A percentile compares a stretch with the other conserved stretches of the same genome.
phyloP scores from a whole-genome alignment of 2,888 invertebrate species.

The Tryphoninae sp. region DNA sequence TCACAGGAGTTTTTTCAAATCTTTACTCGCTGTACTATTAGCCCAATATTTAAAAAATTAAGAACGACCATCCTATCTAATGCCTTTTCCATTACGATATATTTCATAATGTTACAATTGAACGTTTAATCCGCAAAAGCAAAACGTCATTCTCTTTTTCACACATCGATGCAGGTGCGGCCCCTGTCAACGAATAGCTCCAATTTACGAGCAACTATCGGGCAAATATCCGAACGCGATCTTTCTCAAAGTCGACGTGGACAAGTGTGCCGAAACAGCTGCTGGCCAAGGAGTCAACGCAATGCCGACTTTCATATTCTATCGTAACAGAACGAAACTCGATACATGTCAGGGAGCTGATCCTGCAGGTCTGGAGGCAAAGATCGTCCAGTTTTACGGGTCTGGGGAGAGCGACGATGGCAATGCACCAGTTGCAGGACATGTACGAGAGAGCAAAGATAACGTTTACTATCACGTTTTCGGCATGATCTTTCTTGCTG shows the following conservation, averaged over 20 bases:
- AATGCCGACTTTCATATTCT: slow-evolving; percentile 99
- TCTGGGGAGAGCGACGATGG: slow-evolving; percentile 85
- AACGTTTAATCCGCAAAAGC: neutral
- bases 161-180: slow-evolving; percentile 90
- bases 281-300: slow-evolving; percentile 94
- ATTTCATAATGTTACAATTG: too few relatives aligned
- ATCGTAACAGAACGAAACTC: slow-evolving; percentile 92
- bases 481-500: slow-evolving; percentile 75
- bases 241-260: slow-evolving; percentile 97
- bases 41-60: too few relatives aligned
- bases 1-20: too few relatives aligned
- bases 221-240: slow-evolving; percentile 93
- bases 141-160: slow-evolving; percentile 10
- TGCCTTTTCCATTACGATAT: too few relatives aligned
- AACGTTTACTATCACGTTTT: slow-evolving; percentile 76
- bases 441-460: slow-evolving; percentile 84
- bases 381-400: slow-evolving; percentile 93
- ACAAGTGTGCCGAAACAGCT: slow-evolving; percentile 95
- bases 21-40: too few relatives aligned
- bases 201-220: slow-evolving; percentile 94
- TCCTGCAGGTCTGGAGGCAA: slow-evolving; percentile 89
- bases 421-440: slow-evolving; percentile 88
- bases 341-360: slow-evolving; percentile 95
- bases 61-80: too few relatives aligned
- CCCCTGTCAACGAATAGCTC: slow-evolving; percentile 97